Evolutionary conservation across 1,140 invertebrate genomes (phyloP).

Genomic region (Cardiocondyla obscurior): DNA sequence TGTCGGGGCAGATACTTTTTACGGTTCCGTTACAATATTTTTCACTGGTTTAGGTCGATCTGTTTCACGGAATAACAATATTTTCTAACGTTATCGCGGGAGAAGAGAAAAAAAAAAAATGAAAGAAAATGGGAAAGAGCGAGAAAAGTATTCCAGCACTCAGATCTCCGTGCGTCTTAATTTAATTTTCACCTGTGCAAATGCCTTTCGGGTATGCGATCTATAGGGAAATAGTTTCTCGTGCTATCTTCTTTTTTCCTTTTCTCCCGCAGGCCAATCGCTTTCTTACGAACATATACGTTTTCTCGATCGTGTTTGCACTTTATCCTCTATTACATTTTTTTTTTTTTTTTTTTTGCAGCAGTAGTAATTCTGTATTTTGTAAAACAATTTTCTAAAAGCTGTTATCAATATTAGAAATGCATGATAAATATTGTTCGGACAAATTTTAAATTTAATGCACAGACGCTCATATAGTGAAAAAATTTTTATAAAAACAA

Average conservation of each 20-base stretch:
- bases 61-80: not conserved
- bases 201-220: constrained; percentile 40
- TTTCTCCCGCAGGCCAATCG: constrained; percentile 4
- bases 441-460: not conserved
- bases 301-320: not conserved
- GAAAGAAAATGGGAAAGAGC: not conserved
- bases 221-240: constrained; percentile 50
- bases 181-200: constrained; percentile 58
- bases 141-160: constrained; percentile 1
- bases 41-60: constrained; percentile 11
- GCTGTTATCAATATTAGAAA: not conserved
- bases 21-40: not conserved
- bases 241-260: not conserved
- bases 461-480: not conserved
- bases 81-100: not conserved
- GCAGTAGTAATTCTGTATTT: not conserved
- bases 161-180: constrained; percentile 44
- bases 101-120: not conserved
- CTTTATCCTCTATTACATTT: not conserved
- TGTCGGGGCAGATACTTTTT: not conserved
- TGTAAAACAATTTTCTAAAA: not conserved
- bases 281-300: not conserved
- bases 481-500: too few relatives aligned
- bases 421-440: too few relatives aligned
- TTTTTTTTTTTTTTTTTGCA: too few relatives aligned